Conservation (phyloP, 2,113 vertebrate species). For the Eulacestoma nigropectus region DNA sequence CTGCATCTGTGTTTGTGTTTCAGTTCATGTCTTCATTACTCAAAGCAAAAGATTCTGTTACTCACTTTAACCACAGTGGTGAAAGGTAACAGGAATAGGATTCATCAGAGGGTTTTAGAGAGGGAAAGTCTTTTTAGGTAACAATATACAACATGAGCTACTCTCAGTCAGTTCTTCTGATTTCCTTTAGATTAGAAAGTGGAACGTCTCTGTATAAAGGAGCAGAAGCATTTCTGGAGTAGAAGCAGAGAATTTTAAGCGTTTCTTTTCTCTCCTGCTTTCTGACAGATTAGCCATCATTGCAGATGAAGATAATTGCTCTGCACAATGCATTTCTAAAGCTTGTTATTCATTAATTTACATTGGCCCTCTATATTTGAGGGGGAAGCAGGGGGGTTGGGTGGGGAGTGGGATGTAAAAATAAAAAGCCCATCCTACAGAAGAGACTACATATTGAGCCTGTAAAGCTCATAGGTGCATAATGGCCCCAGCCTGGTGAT, state of each 20-base stretch:
- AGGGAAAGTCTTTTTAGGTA: background rate
- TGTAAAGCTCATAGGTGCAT: background rate
- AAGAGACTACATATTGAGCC: background rate
- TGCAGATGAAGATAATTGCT: background rate
- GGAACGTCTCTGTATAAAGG: background rate
- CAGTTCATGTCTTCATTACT: background rate
- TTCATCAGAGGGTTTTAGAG: background rate
- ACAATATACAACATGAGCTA: background rate
- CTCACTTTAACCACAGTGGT: background rate
- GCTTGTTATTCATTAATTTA: background rate
- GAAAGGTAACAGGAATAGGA: background rate
- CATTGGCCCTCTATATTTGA: background rate
- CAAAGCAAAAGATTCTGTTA: background rate
- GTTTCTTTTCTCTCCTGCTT: background rate
- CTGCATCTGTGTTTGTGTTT: background rate
- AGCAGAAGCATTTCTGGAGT: background rate
- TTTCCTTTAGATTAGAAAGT: background rate
- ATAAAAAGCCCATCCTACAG: background rate
- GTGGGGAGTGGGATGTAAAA: background rate
- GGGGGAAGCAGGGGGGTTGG: fast-evolving
- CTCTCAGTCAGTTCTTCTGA: background rate
- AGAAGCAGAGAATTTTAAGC: background rate
- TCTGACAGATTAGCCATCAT: background rate
- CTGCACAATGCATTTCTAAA: background rate
- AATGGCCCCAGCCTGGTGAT: background rate